Evolutionary conservation across 2,888 invertebrate species (phyloP), one percentile per base, ranked within the genome.

Genomic region (Asteroscopus sphinx): DNA sequence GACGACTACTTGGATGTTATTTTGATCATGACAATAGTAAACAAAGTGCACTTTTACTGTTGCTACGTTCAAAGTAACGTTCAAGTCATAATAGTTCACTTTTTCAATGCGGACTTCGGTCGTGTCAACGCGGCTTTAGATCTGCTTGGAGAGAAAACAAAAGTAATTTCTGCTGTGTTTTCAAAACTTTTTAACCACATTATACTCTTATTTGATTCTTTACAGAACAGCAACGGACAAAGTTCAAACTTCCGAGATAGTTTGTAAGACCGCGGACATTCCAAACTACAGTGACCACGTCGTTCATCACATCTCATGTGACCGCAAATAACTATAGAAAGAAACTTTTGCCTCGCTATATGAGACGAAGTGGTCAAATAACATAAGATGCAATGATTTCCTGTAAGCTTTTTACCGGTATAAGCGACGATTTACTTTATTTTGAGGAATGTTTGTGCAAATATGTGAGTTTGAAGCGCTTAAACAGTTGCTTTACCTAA

Each of bases 251-350:
- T 39, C 25, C 30, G 8, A 36, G 36, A 36, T 2, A 33, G 47
- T 39, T 57, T 2, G 7, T 16, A 21, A 33, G 9, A 58, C 35
- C 32, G 6, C 66, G 15, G 32, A 45, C 37, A 65, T 49, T 11
- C 16, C 17, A n/a, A 57, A 48, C 51, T 28, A 1, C 16, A 59
- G 33, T 11, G 25, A 41, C 47, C 52, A 11, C 36, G 12, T 30
- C 45, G 6, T 49, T 46, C 48, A 36, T n/a, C n/a, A n/a, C n/a
- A 40, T 33, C 30, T 15, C 9, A 48, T 59, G 53, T 25, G 33
- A 54, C 66, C 65, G 9, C 66, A 59, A 49, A 53, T 30, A 53
- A 30, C 16, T 17, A 45, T n/a, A 45, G 32, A 44, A 52, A 40
- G 52, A 58, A 58, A 58, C 58, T n/a, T 65, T 33, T n/a, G 45